Percentiles rank a stretch among this genome's conserved stretches.
Conservation (phyloP, 2,888 invertebrate genomes). For the Smittia aterrima region DNA sequence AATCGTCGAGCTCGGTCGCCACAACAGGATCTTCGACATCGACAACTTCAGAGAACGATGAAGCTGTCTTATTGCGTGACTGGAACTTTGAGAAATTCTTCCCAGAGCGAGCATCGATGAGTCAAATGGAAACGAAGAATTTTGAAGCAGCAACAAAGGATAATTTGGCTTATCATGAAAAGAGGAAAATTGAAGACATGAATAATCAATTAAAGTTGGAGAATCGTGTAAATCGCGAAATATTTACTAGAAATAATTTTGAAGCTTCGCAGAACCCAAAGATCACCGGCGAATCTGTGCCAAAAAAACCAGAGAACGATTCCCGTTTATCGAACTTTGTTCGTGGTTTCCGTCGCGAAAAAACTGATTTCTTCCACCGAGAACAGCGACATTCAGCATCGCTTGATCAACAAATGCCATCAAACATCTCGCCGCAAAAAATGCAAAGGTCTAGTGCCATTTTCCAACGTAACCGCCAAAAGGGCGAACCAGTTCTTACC, state of each 20-base stretch:
- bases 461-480: conserved; percentile 64
- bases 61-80: conserved; percentile 76
- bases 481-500: conserved; percentile 68
- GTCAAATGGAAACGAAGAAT: conserved; percentile 52
- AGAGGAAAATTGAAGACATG: conserved; percentile 43
- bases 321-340: conserved; percentile 70
- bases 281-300: conserved; percentile 31
- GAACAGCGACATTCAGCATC: conserved; percentile 74
- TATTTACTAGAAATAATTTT: conserved; percentile 44
- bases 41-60: conserved; percentile 63
- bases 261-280: conserved; percentile 43
- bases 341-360: conserved; percentile 77
- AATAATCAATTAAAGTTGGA: conserved; percentile 45
- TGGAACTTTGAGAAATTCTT: conserved; percentile 88
- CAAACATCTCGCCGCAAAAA: conserved; percentile 50
- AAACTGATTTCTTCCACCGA: conserved; percentile 78
- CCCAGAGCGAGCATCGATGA: conserved; percentile 56
- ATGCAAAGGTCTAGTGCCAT: conserved; percentile 67
- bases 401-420: conserved; percentile 45
- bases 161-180: conserved; percentile 44
- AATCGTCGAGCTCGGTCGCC: conserved; percentile 46
- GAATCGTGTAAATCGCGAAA: conserved; percentile 44
- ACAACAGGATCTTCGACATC: conserved; percentile 44
- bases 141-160: conserved; percentile 43
- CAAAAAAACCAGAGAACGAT: conserved; percentile 65